Evolutionary conservation across 2,888 invertebrate genomes (phyloP).

Genomic region (Lysandra bellargus): DNA sequence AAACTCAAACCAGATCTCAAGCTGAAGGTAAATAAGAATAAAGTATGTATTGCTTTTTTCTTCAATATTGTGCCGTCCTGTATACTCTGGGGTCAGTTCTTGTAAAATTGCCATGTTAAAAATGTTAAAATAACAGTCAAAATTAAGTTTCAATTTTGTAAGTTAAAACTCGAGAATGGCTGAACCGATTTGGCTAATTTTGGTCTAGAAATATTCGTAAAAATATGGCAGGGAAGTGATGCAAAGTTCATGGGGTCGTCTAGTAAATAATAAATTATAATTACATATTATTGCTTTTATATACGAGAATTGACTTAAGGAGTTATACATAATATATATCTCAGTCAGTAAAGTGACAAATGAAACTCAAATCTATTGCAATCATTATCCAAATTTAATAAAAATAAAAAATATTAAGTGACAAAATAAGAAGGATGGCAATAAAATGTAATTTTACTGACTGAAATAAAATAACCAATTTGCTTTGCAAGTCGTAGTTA

Average conservation of each 20-base stretch:
- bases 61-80: constrained; percentile 5
- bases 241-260: no score
- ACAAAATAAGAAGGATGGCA: no score
- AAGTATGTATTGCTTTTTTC: constrained; percentile 18
- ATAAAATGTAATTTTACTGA: background rate
- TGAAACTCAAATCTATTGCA: background rate
- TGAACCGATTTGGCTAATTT: no score
- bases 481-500: background rate
- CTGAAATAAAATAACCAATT: background rate
- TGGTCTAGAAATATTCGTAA: no score
- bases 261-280: no score
- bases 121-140: background rate
- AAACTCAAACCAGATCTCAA: constrained; percentile 94
- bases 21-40: constrained; percentile 73
- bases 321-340: background rate
- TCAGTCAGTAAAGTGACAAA: background rate
- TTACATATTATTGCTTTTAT: no score
- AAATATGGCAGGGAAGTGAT: no score
- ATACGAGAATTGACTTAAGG: background rate
- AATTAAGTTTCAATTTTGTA: no score
- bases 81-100: background rate
- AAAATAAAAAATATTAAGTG: no score
- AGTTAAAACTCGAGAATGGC: no score
- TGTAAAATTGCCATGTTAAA: background rate
- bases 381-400: no score